Conservation (phyloP, 1,140 invertebrate genomes). For the Drosophila pseudoobscura region DNA sequence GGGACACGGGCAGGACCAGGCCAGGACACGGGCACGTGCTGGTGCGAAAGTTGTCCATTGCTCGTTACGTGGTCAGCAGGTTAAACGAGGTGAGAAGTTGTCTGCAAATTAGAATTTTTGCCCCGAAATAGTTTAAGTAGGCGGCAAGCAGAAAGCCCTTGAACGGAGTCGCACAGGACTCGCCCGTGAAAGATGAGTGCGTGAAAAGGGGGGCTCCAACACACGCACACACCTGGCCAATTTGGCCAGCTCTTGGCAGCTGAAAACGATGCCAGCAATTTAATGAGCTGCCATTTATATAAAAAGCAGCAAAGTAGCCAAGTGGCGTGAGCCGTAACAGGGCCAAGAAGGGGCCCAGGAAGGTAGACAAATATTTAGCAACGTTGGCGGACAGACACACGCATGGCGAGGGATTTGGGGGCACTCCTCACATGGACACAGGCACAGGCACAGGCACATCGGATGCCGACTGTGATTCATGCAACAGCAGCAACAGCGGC, state of each 20-base stretch:
- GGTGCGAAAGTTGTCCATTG: slow-evolving; percentile 63
- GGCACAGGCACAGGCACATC: background rate
- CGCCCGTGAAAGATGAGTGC: background rate
- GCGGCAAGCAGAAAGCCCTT: slow-evolving; percentile 13
- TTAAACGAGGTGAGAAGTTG: slow-evolving; percentile 68
- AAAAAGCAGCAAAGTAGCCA: slow-evolving; percentile 52
- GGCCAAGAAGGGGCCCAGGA: slow-evolving; percentile 19
- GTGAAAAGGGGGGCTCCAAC: background rate
- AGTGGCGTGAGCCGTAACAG: slow-evolving; percentile 2
- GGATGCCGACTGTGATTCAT: slow-evolving; percentile 62
- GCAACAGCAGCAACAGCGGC: slow-evolving; percentile 46
- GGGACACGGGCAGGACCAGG: too few species aligned
- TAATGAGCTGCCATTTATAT: slow-evolving; percentile 81
- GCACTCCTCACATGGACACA: slow-evolving; percentile 45
- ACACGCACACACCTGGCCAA: slow-evolving; percentile 26
- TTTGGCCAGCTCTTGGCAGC: slow-evolving; percentile 47
- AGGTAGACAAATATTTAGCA: slow-evolving; percentile 80
- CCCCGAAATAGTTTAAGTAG: slow-evolving; percentile 40
- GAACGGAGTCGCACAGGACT: too few species aligned
- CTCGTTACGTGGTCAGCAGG: slow-evolving; percentile 77
- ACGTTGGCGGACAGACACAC: slow-evolving; percentile 45
- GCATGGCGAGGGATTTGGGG: slow-evolving; percentile 36
- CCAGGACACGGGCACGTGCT: slow-evolving; percentile 49
- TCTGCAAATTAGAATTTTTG: slow-evolving; percentile 70
- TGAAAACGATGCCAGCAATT: slow-evolving; percentile 72